Evolutionary conservation across 1,140 invertebrate species (phyloP).

Genomic region (Platyscapa corneri): DNA sequence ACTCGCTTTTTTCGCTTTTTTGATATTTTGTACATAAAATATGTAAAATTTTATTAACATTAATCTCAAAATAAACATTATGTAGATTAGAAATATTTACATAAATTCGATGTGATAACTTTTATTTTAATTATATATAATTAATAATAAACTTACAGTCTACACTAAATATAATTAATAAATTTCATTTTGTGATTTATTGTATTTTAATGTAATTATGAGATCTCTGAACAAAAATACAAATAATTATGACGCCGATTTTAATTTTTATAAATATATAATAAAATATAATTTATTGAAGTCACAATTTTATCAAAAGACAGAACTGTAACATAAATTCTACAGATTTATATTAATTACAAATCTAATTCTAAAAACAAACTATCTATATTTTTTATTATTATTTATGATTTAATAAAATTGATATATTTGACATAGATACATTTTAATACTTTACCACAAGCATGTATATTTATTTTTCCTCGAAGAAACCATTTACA

Average conservation of each 20-base stretch:
- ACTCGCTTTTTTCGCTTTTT: too few species aligned
- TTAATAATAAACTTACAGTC: neutral
- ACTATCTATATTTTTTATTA: neutral
- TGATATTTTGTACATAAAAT: constrained; percentile 13
- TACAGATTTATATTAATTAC: neutral
- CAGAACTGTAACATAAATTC: neutral
- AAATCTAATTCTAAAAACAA: neutral
- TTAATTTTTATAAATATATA: neutral
- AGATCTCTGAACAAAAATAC: neutral
- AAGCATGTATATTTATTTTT: constrained; percentile 11
- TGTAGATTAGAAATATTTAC: neutral
- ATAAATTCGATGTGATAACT: neutral
- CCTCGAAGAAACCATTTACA: too few species aligned
- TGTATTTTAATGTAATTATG: neutral
- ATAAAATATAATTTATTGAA: neutral
- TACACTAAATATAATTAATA: neutral
- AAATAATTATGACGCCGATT: neutral
- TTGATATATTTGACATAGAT: neutral
- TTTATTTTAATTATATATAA: constrained; percentile 5
- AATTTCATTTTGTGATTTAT: neutral
- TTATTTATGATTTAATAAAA: neutral
- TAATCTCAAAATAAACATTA: neutral
- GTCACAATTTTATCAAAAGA: neutral
- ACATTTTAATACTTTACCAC: constrained; percentile 44
- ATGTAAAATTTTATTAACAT: constrained; percentile 10